Percentiles rank a stretch among this genome's conserved stretches.
These are phyloP conservation scores for Choreutis nemorana DNA, from an alignment of 2,888 invertebrate species.

Conservation along the genomic window DNA sequence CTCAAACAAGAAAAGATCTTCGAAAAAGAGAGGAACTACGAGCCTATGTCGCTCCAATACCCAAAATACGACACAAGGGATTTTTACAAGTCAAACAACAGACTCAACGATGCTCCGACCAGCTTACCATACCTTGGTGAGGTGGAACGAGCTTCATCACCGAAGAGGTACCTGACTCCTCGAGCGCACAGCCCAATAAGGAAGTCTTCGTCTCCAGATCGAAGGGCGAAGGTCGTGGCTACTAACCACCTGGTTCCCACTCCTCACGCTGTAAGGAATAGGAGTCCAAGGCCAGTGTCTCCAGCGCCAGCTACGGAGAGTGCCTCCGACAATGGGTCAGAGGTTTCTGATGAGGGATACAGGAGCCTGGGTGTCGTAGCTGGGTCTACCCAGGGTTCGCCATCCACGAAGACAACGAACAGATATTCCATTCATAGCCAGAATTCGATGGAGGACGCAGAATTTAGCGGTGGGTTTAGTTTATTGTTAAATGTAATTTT, in stretches of 20 bases:
- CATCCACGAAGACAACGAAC: conserved; percentile 63
- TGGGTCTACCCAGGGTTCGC: conserved; percentile 55
- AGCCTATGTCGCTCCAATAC: conserved; percentile 46
- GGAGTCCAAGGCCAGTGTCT: conserved; percentile 55
- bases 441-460: conserved; percentile 76
- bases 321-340: conserved; percentile 81
- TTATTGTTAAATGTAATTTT: too few species aligned
- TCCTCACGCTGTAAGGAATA: conserved; percentile 45
- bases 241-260: conserved; percentile 59
- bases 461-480: conserved; percentile 69
- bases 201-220: conserved; percentile 50
- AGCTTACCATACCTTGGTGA: conserved; percentile 52
- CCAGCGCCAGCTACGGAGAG: conserved; percentile 68
- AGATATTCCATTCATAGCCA: conserved; percentile 75
- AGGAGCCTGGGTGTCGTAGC: conserved; percentile 77
- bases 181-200: conserved; percentile 41
- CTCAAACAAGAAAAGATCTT: conserved; percentile 17
- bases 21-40: conserved; percentile 26
- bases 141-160: conserved; percentile 39
- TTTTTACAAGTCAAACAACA: conserved; percentile 38
- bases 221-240: conserved; percentile 41
- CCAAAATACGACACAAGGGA: conserved; percentile 27
- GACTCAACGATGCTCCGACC: conserved; percentile 36
- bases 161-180: conserved; percentile 34
- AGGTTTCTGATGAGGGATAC: conserved; percentile 87